phyloP scores from a whole-genome alignment of 2,888 invertebrate genomes.

The Cylindroiulus punctatus region DNA sequence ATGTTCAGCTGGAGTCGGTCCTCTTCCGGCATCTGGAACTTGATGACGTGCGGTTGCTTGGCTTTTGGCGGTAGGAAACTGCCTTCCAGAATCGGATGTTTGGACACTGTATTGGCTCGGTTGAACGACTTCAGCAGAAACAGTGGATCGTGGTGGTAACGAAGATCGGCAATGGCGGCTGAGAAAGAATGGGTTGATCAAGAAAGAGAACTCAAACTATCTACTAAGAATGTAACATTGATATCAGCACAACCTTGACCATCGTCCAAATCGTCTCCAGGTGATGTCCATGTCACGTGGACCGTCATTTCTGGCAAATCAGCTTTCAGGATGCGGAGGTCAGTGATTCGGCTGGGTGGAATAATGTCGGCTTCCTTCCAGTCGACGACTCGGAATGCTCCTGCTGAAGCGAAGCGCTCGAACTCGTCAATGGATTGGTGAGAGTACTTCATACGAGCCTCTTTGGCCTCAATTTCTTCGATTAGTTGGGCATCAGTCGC shows the following conservation, averaged over 20 bases:
- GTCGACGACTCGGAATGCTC: slow-evolving; percentile 60
- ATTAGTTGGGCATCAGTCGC: slow-evolving; percentile 51
- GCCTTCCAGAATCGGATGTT: slow-evolving; percentile 50
- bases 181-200: neutral
- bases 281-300: slow-evolving; percentile 60
- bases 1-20: slow-evolving; percentile 42
- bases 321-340: slow-evolving; percentile 59
- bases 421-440: slow-evolving; percentile 58
- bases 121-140: slow-evolving; percentile 54
- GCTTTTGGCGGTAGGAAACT: slow-evolving; percentile 47
- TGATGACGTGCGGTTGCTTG: slow-evolving; percentile 21
- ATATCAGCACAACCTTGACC: slow-evolving; percentile 12
- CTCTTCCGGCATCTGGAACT: slow-evolving; percentile 39
- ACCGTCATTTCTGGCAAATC: slow-evolving; percentile 56
- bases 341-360: slow-evolving; percentile 61
- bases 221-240: neutral
- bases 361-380: slow-evolving; percentile 59
- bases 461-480: slow-evolving; percentile 43
- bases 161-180: slow-evolving; percentile 56
- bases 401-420: slow-evolving; percentile 60
- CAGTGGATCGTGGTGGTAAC: slow-evolving; percentile 56
- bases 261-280: slow-evolving; percentile 60
- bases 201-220: neutral
- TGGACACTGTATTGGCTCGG: slow-evolving; percentile 37
- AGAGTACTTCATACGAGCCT: neutral